These are phyloP conservation scores for Cuculus canorus DNA, from an alignment of 2,797 vertebrate species.

Conservation along the genomic window DNA sequence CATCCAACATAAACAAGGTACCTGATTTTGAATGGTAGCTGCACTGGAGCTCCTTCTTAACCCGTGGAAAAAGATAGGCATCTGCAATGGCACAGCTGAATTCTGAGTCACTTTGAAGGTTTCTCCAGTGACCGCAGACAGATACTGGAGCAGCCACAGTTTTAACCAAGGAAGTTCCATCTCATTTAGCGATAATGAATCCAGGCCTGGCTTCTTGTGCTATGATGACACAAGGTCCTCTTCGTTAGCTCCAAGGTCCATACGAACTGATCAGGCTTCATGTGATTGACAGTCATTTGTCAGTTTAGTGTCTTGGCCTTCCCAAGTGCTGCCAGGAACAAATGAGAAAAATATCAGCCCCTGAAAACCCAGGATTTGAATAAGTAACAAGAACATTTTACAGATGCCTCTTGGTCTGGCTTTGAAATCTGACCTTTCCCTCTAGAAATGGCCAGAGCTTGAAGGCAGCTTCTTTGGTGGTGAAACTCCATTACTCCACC, in stretches of 20 bases:
- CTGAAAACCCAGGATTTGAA: background rate
- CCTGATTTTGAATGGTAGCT: background rate
- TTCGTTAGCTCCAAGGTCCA: background rate
- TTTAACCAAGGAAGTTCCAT: background rate
- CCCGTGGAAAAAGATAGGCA: background rate
- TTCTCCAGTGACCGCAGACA: background rate
- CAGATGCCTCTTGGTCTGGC: background rate
- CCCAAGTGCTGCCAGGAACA: background rate
- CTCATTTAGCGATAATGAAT: background rate
- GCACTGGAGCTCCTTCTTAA: background rate
- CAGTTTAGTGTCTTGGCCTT: background rate
- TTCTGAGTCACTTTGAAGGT: background rate
- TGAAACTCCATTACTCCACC: background rate
- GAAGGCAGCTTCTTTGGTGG: background rate
- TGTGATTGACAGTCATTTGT: background rate
- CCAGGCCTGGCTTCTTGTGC: background rate
- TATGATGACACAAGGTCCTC: background rate
- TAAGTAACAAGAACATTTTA: background rate
- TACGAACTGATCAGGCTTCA: background rate
- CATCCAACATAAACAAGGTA: background rate
- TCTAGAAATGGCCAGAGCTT: background rate
- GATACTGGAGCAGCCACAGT: background rate
- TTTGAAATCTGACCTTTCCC: background rate
- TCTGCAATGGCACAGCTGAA: background rate
- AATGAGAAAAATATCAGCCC: background rate